A percentile compares a stretch with the other conserved stretches of the same genome.
Evolutionary conservation across 2,888 invertebrate species (phyloP).

Genomic region (Dryococelus australis): DNA sequence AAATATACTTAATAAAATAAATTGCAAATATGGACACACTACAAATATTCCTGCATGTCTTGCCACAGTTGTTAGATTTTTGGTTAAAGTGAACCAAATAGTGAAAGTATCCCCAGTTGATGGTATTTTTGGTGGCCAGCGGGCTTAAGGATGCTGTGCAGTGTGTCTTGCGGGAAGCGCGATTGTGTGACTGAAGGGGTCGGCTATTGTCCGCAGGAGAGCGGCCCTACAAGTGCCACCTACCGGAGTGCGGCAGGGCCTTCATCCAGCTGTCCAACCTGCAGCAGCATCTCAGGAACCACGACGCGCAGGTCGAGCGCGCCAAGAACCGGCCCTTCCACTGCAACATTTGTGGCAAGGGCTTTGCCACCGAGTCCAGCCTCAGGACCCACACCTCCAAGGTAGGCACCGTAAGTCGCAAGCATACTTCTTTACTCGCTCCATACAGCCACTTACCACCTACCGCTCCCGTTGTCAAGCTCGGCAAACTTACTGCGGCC

Average conservation of each 20-base stretch:
- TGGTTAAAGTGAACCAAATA: no score
- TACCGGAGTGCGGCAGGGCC: conserved; percentile 94
- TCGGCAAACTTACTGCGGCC: neutral
- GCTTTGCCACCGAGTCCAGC: conserved; percentile 95
- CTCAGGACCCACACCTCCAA: conserved; percentile 95
- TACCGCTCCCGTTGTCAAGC: neutral
- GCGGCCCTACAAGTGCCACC: conserved; percentile 95
- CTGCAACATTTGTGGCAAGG: conserved; percentile 95
- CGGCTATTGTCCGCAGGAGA: conserved; percentile 74
- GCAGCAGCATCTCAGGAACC: conserved; percentile 94
- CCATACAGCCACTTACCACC: neutral
- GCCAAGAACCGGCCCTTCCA: conserved; percentile 95
- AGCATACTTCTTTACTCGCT: neutral
- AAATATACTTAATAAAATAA: no score
- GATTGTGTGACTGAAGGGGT: neutral
- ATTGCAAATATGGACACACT: no score
- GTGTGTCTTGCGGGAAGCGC: no score
- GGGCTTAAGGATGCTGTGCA: no score
- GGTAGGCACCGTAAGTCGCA: conserved; percentile 70
- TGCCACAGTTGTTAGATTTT: no score
- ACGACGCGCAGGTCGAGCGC: conserved; percentile 93
- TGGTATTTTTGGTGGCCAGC: no score
- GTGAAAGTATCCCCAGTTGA: no score
- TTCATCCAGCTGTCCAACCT: conserved; percentile 97
- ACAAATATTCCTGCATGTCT: no score